Percentiles rank a stretch among this genome's conserved stretches.
These are phyloP conservation scores for Pomacea maculata DNA, from an alignment of 1,140 invertebrate genomes.

Conservation along the genomic window DNA sequence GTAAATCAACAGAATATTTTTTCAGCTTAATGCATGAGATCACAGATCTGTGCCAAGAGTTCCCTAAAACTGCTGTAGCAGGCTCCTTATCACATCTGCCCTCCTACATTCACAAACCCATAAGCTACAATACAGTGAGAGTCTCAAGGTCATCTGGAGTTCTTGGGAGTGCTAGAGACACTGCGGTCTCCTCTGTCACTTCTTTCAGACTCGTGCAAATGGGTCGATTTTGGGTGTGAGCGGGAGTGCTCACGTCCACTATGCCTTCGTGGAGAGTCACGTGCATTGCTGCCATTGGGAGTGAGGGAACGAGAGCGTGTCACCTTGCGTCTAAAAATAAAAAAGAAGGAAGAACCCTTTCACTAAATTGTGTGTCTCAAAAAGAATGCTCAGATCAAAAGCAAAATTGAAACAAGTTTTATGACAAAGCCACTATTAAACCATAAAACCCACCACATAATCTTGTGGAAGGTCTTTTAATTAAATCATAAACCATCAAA, in stretches of 20 bases:
- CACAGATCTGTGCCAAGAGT: not conserved
- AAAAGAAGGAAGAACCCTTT: not conserved
- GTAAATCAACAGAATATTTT: not conserved
- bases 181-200: conserved; percentile 40
- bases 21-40: not conserved
- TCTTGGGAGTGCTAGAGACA: conserved; percentile 58
- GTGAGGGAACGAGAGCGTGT: conserved; percentile 50
- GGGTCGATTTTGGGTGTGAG: conserved; percentile 4
- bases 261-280: not conserved
- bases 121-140: not conserved
- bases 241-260: conserved; percentile 9
- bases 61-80: not conserved
- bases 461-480: too few species aligned
- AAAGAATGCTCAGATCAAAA: too few species aligned
- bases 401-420: too few species aligned
- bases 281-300: conserved; percentile 46
- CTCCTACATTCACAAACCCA: not conserved
- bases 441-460: too few species aligned
- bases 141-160: conserved; percentile 47
- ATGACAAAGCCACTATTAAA: too few species aligned
- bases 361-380: not conserved
- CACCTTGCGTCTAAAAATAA: conserved; percentile 30
- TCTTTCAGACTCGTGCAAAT: conserved; percentile 11
- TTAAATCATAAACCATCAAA: too few species aligned
- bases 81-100: not conserved